Percentiles rank a stretch among this genome's conserved stretches.
Evolutionary conservation across 2,888 invertebrate genomes (phyloP).

Genomic region (Tiliacea citrago): DNA sequence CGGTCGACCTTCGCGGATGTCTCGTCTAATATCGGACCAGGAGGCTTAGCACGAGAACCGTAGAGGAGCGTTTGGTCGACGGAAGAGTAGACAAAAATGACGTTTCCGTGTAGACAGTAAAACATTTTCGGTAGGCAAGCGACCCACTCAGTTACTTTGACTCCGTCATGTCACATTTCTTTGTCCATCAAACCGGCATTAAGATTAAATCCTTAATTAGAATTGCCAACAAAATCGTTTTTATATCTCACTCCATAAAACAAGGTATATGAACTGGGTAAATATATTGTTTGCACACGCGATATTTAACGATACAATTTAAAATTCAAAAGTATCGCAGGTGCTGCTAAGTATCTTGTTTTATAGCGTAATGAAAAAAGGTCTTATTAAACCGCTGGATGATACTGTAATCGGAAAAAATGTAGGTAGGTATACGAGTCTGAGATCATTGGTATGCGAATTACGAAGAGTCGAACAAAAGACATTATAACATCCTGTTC

Average conservation of each 20-base stretch:
- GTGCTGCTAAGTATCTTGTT: constrained; percentile 76
- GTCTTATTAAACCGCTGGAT: constrained; percentile 73
- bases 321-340: constrained; percentile 72
- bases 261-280: constrained; percentile 61
- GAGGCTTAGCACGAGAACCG: too few relatives aligned
- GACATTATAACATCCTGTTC: constrained; percentile 90
- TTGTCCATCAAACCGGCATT: constrained; percentile 36
- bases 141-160: background rate
- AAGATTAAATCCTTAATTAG: constrained; percentile 57
- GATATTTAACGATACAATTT: constrained; percentile 72
- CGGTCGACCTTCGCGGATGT: constrained; percentile 25
- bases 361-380: constrained; percentile 77
- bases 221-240: constrained; percentile 57
- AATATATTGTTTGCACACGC: constrained; percentile 72
- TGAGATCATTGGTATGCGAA: constrained; percentile 88
- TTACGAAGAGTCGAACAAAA: constrained; percentile 86
- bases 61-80: too few relatives aligned
- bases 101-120: too few relatives aligned
- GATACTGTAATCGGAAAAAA: constrained; percentile 77
- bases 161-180: background rate
- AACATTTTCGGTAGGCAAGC: too few relatives aligned
- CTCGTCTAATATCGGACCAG: constrained; percentile 12
- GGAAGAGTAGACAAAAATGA: too few relatives aligned
- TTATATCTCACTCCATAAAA: constrained; percentile 64
- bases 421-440: constrained; percentile 74